Base-by-base conservation (phyloP, 2,797 vertebrate genomes). In the Oophaga sylvatica region DNA sequence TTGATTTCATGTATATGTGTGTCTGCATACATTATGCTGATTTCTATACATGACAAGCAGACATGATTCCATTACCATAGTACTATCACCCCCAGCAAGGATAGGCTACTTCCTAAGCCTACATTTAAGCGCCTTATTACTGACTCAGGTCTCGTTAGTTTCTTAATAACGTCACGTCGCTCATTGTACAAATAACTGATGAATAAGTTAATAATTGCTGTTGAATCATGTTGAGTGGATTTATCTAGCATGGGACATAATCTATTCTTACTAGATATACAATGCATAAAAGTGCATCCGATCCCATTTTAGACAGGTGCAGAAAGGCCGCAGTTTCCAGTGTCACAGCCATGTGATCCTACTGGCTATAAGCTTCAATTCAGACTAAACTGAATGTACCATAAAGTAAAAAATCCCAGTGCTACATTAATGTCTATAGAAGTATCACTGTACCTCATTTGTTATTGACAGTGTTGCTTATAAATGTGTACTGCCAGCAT, bases 1-100 rank as follows among this genome's bases (percentile, higher is more conserved):
- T 71, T 83, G 26, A 71, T 83, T 83, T 76, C 29, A 84, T 77
- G 35, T 65, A 65, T 76, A 65, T 65, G 53, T 6, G 19, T 84
- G 41, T 65, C 63, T 29, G 19, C 35, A 84, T 63, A 41, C 48
- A 84, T 76, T 77, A 31, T 53, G 20, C 15, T 48, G 13, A 62
- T 84, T 73, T 62, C 11, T 22, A 22, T 60, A 59, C 29, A 63
- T n/a, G 79, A 31, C 79, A 81, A 16, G 0, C 35, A 48, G 41
- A 45, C 35, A 45, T 11, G 17, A 1, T 10, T 12, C 16, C 5
- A 2, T 20, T 45, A 4, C 31, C 22, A 53, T 79, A 31, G 76
- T 59, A 79, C 76, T 59, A 79, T 15, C 7, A 31, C 15, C 4
- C 15, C 15, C 76, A 59, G 76, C 16, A 79, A 19, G 16, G 2